Percentiles rank a stretch among this genome's conserved stretches.
Conservation (phyloP, 2,888 invertebrate species). For the Dusona sp. region DNA sequence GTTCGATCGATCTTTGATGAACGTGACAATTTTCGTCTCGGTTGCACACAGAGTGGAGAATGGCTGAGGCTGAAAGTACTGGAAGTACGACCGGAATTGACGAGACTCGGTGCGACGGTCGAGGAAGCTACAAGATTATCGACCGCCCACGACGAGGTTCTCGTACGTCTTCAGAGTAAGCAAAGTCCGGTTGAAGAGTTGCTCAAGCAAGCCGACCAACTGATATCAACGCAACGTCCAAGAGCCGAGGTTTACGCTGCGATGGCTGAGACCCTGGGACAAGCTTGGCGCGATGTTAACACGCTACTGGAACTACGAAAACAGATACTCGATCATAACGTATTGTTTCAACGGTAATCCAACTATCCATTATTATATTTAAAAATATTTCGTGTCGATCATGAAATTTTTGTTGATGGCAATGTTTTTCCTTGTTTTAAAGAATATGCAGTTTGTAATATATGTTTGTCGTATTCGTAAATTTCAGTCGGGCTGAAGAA, state of each 20-base stretch:
- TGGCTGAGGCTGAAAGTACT: conserved; percentile 94
- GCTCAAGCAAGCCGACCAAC: conserved; percentile 93
- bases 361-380: neutral
- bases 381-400: neutral
- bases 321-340: conserved; percentile 91
- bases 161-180: conserved; percentile 93
- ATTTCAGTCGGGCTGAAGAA: conserved; percentile 87
- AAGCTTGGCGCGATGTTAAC: conserved; percentile 94
- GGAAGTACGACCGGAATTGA: conserved; percentile 93
- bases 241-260: conserved; percentile 93
- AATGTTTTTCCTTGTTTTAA: neutral
- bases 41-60: conserved; percentile 90
- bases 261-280: conserved; percentile 92
- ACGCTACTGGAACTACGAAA: conserved; percentile 91
- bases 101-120: conserved; percentile 91
- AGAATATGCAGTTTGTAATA: neutral
- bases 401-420: neutral
- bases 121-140: conserved; percentile 91
- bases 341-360: conserved; percentile 89
- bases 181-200: conserved; percentile 95
- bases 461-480: neutral
- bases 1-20: conserved; percentile 7
- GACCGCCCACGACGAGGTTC: conserved; percentile 92
- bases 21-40: conserved; percentile 25
- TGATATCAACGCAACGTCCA: conserved; percentile 91